Base-by-base conservation (phyloP, 2,797 vertebrate genomes). In the Natrix natrix region DNA sequence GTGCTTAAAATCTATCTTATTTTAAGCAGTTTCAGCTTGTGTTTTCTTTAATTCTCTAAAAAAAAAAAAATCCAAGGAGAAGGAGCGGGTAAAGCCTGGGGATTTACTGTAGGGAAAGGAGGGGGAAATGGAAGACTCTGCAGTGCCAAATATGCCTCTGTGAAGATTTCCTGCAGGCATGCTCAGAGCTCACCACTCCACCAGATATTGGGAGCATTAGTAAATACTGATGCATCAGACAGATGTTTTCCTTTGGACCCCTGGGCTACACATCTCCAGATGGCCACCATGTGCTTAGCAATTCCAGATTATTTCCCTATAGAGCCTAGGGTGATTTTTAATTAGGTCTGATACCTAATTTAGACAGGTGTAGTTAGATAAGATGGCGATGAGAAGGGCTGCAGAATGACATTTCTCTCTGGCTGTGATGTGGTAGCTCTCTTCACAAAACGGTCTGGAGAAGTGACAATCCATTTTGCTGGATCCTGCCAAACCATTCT, bases 291-390 rank as follows among this genome's bases (percentile, higher is more conserved):
- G 94, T 91, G 92, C 61, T 94, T 3, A 94, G 61, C 66, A 91
- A 93, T 93, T 20, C 91, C 43, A 96, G 78, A 55, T 60, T 69
- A 90, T 37, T 83, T 74, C 54, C n/a, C 92, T 92, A 6, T 1
- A 95, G 93, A 94, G 93, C 91, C 87, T 95, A 87, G 56, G 93
- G 88, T 87, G 94, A 94, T 90, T 90, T 95, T 28, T 94, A 94
- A 93, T 60, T 94, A 57, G 95, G 93, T 94, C 96, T 86, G 93
- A 96, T 95, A 95, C 74, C 28, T 96, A 95, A 94, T 96, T 96
- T 93, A 95, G 94, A 94, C 63, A 92, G 93, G 55, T 94, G 89
- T 61, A 96, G 95, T 94, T 93, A 95, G 87, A 93, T 91, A 69
- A 83, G 54, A 93, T 88, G 52, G 92, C 90, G 16, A 90, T 92